Base-by-base conservation (phyloP, 2,888 invertebrate genomes). In the Chrysina gloriosa region DNA sequence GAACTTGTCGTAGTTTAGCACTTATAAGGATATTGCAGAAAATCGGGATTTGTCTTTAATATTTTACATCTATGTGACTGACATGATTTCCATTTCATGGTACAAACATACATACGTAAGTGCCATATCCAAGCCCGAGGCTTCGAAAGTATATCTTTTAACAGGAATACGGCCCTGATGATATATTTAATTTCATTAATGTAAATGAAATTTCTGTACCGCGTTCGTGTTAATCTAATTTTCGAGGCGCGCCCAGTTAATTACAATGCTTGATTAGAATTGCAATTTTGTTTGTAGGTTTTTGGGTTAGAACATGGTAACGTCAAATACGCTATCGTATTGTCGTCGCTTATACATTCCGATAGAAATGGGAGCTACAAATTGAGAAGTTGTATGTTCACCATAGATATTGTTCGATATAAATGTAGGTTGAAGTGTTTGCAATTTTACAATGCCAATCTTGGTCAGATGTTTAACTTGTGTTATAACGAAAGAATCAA, bases 241-340 rank as follows among this genome's bases (percentile, higher is more conserved):
- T 61, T 42, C 21, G 14, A 25, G 42, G 3, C 42, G 27, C 27
- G 27, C 29, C 42, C 27, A 21, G 27, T 61, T 61, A 61, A 61
- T 61, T 61, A 61, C 25, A 27, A 61, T 61, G 27, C 42, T 45
- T 45, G 27, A 25, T 36, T 61, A 14, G 16, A 19, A 19, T 61
- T 25, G 16, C 25, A 16, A 25, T 34, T 50, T 52, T 52, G 27
- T 42, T 61, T 42, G 27, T 29, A 42, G 58, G 58, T 61, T 61
- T 61, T 61, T 36, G 19, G 58, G 58, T 27, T 61, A 61, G 29
- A 19, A 47, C 47, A 16, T 23, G 21, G n/a, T 47, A 52, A 52
- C 31, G 52, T 25, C 31, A 31, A 31, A 52, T 52, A 31, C 7
- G 14, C 25, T 31, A 16, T 7, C 31, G 16, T 6, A 27, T n/a